Evolutionary conservation across 2,113 vertebrate genomes (phyloP).

Genomic region (Nicator chloris): DNA sequence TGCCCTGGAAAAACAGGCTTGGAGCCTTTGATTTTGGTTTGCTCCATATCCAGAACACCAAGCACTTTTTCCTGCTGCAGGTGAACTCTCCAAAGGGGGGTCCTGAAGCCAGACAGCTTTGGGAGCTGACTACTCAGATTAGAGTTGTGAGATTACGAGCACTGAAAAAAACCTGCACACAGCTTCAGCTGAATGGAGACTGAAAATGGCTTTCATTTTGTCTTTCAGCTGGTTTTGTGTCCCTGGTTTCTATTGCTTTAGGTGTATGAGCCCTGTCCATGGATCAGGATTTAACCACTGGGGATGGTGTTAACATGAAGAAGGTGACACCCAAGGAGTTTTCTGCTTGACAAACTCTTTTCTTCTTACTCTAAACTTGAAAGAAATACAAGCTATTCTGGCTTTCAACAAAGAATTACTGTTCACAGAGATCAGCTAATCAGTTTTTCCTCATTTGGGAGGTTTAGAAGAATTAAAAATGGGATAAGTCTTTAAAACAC

Average conservation of each 20-base stretch:
- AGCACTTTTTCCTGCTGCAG: background rate
- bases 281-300: background rate
- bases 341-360: background rate
- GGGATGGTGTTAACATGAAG: background rate
- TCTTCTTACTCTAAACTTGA: background rate
- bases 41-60: background rate
- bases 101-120: background rate
- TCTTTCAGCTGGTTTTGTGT: background rate
- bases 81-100: background rate
- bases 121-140: background rate
- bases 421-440: background rate
- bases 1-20: background rate
- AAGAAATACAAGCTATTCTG: background rate
- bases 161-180: background rate
- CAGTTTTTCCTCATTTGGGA: background rate
- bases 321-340: background rate
- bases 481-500: background rate
- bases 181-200: background rate
- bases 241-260: background rate
- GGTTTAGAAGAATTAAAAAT: background rate
- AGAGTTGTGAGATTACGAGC: background rate
- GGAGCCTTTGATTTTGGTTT: background rate
- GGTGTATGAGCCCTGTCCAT: rapidly evolving
- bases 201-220: background rate
- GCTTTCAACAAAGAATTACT: background rate